Conservation (phyloP, 2,888 invertebrate species). For the Drosophila vallismaia region DNA sequence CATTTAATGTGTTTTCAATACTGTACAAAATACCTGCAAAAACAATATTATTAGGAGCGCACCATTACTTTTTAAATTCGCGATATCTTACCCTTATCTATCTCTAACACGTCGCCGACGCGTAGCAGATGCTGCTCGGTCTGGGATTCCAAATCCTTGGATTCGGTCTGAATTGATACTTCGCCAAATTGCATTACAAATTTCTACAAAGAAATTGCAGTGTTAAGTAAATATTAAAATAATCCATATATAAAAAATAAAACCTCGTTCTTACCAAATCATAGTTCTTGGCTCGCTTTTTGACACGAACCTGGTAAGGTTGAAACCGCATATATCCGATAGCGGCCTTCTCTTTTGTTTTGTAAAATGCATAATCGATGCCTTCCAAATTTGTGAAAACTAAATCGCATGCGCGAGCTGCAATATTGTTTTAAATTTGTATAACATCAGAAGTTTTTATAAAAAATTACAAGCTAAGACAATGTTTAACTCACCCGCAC, state of each 20-base stretch:
- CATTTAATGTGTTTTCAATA: conserved; percentile 41
- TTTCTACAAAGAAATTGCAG: conserved; percentile 45
- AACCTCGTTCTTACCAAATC: conserved; percentile 53
- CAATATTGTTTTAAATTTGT: background rate
- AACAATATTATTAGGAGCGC: background rate
- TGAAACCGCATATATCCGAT: conserved; percentile 73
- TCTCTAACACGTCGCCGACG: conserved; percentile 64
- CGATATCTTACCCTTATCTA: conserved; percentile 54
- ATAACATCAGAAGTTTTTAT: no score
- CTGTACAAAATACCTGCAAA: conserved; percentile 50
- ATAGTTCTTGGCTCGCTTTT: conserved; percentile 55
- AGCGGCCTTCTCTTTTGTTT: conserved; percentile 46
- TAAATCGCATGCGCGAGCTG: conserved; percentile 57
- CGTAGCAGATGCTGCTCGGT: conserved; percentile 17
- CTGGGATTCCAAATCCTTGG: conserved; percentile 1
- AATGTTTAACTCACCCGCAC: conserved; percentile 16
- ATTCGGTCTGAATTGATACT: conserved; percentile 54
- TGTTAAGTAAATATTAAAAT: background rate
- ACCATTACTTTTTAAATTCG: background rate
- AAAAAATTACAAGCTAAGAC: background rate
- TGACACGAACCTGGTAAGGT: conserved; percentile 63
- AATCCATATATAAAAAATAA: background rate
- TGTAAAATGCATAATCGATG: conserved; percentile 77
- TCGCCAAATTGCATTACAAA: conserved; percentile 66
- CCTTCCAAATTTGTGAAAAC: conserved; percentile 65